Conservation (phyloP, 2,888 invertebrate species). For the Acanthosepion pharaonis region DNA sequence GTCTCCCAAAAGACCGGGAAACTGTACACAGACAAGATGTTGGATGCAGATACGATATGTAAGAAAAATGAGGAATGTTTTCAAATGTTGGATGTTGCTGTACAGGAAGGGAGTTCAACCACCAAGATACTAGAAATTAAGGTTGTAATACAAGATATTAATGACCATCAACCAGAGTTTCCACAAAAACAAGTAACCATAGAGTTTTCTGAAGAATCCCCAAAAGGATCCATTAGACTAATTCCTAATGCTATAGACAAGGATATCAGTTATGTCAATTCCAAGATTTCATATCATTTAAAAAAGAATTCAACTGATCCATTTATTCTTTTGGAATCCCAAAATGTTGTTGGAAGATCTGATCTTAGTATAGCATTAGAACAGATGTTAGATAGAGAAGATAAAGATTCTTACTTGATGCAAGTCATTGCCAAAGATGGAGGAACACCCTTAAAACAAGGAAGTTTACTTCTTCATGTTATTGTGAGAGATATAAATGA, state of each 20-base stretch:
- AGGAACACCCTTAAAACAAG: background rate
- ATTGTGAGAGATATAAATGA: background rate
- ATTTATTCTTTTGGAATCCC: background rate
- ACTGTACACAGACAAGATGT: background rate
- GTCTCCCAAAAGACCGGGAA: background rate
- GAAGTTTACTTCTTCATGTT: background rate
- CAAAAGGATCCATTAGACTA: background rate
- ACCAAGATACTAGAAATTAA: background rate
- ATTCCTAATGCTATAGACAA: background rate
- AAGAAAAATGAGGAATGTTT: background rate
- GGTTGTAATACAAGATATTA: background rate
- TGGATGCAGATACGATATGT: background rate
- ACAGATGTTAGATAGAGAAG: background rate
- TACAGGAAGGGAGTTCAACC: background rate
- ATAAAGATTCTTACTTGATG: background rate
- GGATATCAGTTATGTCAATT: background rate
- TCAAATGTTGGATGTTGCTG: background rate
- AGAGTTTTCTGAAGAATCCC: background rate
- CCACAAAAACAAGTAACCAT: background rate
- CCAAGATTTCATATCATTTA: background rate
- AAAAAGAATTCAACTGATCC: background rate
- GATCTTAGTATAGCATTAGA: background rate
- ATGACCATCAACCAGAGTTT: background rate
- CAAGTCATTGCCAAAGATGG: background rate
- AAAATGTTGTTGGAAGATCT: background rate